phyloP scores from a whole-genome alignment of 2,888 invertebrate genomes.

The Sarcophaga rosellei region DNA sequence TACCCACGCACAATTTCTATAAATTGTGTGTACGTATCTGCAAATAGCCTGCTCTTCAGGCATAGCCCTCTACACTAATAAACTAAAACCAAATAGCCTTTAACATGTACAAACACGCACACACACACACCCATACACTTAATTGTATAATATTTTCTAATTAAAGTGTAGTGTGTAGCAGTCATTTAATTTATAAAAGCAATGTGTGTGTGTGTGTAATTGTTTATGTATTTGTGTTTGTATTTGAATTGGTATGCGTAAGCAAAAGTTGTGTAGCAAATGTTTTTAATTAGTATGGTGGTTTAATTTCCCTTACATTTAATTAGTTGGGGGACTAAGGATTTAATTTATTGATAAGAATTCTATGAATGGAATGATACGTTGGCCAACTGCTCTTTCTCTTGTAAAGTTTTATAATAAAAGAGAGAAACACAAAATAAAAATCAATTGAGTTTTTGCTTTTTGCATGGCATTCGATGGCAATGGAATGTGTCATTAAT shows the following conservation, averaged over 20 bases:
- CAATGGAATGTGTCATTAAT: constrained; percentile 6
- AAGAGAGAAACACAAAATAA: background rate
- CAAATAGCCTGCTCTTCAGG: background rate
- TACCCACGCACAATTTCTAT: background rate
- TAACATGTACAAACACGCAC: background rate
- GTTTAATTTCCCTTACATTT: constrained; percentile 26
- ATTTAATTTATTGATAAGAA: constrained; percentile 12
- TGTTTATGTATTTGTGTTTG: too few species aligned
- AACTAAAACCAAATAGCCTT: background rate
- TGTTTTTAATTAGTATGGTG: constrained; percentile 62
- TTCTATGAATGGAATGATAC: background rate
- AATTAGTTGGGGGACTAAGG: constrained; percentile 21
- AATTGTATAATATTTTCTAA: constrained; percentile 12
- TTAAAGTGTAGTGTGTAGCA: background rate
- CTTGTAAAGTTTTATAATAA: background rate
- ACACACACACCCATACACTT: background rate
- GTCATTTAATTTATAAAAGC: background rate
- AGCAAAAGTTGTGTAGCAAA: constrained; percentile 32
- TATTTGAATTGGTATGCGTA: too few species aligned
- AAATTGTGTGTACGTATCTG: background rate
- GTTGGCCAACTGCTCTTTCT: background rate
- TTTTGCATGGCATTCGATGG: background rate
- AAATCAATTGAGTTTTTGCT: background rate
- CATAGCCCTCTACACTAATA: background rate
- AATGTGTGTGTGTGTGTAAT: background rate